Percentiles rank a stretch among this genome's conserved stretches.
Conservation (phyloP, 2,113 vertebrate genomes). For the Cromileptes altivelis region DNA sequence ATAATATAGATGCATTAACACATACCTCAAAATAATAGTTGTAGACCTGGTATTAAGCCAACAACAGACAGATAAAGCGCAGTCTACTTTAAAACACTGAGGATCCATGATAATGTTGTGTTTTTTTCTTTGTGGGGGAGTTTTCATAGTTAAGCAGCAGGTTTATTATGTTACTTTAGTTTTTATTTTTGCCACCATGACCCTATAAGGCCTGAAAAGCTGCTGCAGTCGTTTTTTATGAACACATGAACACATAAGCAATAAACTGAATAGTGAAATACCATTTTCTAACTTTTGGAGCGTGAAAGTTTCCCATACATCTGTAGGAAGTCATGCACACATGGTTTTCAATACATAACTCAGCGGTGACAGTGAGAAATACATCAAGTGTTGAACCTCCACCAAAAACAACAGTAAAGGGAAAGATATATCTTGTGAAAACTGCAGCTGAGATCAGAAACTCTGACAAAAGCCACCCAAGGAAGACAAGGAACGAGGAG, state of each 20-base stretch:
- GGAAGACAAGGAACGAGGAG: background rate
- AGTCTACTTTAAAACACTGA: too few relatives aligned
- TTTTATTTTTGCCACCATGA: background rate
- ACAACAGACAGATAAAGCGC: background rate
- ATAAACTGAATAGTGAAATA: background rate
- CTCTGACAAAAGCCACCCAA: background rate
- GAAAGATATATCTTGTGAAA: conserved; percentile 34
- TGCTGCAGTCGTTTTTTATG: background rate
- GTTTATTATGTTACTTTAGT: background rate
- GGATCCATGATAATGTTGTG: background rate
- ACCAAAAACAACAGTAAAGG: conserved; percentile 38
- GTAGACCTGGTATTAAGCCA: background rate
- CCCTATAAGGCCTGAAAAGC: background rate
- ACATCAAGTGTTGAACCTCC: conserved; percentile 9
- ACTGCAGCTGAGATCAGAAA: conserved; percentile 11
- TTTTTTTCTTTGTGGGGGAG: background rate
- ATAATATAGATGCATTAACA: background rate
- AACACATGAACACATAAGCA: background rate
- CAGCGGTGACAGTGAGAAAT: background rate
- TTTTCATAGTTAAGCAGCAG: background rate
- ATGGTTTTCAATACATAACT: background rate
- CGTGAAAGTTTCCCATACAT: background rate
- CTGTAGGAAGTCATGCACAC: background rate
- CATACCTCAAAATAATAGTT: background rate
- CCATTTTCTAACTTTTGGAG: background rate